phyloP scores from a whole-genome alignment of 2,113 vertebrate species.

The Prinia subflava region DNA sequence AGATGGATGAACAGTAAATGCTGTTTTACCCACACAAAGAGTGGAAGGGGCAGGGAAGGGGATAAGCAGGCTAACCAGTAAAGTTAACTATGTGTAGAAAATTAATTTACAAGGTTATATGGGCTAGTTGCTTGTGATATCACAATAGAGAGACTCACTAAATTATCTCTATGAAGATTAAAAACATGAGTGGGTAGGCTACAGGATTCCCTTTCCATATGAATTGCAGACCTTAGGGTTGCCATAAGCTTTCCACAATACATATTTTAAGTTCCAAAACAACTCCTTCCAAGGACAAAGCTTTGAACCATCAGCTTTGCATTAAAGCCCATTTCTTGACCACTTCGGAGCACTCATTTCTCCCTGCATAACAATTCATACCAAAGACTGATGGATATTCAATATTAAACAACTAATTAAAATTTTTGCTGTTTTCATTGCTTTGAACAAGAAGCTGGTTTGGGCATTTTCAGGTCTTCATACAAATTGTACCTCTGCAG shows the following conservation, averaged over 20 bases:
- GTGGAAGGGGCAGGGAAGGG: background rate
- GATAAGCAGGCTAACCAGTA: background rate
- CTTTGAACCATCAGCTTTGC: background rate
- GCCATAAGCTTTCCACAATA: background rate
- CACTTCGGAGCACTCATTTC: background rate
- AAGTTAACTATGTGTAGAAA: background rate
- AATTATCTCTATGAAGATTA: background rate
- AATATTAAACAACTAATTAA: slow-evolving; percentile 66
- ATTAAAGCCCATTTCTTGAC: background rate
- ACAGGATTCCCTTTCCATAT: background rate
- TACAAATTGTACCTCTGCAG: slow-evolving; percentile 44
- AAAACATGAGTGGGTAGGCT: background rate
- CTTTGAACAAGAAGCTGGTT: slow-evolving; percentile 47
- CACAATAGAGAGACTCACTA: background rate
- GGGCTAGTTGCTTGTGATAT: background rate
- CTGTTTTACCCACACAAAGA: background rate
- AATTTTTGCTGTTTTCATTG: slow-evolving; percentile 47
- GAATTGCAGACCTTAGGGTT: background rate
- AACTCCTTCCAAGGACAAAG: background rate
- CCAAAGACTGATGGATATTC: slow-evolving; percentile 32
- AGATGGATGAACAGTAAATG: background rate
- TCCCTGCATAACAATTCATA: slow-evolving; percentile 9
- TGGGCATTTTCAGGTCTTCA: slow-evolving; percentile 32
- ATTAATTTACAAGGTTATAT: background rate
- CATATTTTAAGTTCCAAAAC: background rate